Conservation (phyloP, 2,797 vertebrate species). For the Holocentrus rufus region DNA sequence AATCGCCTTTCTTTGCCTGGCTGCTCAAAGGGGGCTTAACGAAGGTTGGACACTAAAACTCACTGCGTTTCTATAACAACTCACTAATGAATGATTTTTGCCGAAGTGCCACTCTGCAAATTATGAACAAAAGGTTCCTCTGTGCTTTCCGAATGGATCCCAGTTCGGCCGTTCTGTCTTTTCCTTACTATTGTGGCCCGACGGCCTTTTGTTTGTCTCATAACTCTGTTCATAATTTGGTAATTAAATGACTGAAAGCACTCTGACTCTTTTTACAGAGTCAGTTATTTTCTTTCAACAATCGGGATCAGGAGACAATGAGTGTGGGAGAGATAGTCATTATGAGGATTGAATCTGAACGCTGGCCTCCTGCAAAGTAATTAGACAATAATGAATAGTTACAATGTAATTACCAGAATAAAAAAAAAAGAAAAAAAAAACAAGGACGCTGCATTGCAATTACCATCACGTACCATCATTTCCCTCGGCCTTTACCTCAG, state of each 20-base stretch:
- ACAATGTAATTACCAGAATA: conserved; percentile 73
- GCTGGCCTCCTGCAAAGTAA: conserved; percentile 66
- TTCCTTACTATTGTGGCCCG: conserved; percentile 26
- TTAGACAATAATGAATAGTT: conserved; percentile 78
- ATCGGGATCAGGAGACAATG: conserved; percentile 64
- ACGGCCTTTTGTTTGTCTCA: conserved; percentile 58
- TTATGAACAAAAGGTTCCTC: conserved; percentile 57
- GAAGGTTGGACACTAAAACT: conserved; percentile 40
- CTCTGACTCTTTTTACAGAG: conserved; percentile 25
- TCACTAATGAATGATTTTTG: conserved; percentile 59
- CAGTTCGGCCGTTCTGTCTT: conserved; percentile 46
- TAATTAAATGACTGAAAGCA: conserved; percentile 66
- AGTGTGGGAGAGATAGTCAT: conserved; percentile 53
- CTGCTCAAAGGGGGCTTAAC: conserved; percentile 48
- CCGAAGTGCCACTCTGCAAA: conserved; percentile 51
- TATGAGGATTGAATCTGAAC: conserved; percentile 64
- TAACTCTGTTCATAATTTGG: conserved; percentile 57
- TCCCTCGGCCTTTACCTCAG: conserved; percentile 61
- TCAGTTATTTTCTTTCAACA: conserved; percentile 61
- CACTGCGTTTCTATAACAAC: conserved; percentile 44
- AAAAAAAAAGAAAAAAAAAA: conserved; percentile 55
- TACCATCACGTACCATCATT: conserved; percentile 62
- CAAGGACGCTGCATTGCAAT: conserved; percentile 68
- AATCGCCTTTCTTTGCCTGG: conserved; percentile 17
- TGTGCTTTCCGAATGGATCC: conserved; percentile 48